Evolutionary conservation across 2,797 vertebrate species (phyloP).

Genomic region (Ctenochaetus hawaiiensis): DNA sequence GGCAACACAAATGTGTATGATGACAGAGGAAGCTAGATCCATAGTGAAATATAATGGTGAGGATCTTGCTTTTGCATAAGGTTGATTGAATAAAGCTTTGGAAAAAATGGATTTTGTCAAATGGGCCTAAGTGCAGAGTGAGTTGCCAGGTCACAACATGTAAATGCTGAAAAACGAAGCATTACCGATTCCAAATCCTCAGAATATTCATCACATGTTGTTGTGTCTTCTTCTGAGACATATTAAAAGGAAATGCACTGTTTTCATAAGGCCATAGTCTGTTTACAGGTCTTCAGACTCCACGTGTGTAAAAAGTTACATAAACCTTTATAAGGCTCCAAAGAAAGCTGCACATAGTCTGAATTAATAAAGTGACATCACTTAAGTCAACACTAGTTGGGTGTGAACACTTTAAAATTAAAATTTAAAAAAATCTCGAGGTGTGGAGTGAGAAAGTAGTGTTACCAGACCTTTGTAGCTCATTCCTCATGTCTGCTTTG

Average conservation of each 20-base stretch:
- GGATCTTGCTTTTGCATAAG: constrained; percentile 8
- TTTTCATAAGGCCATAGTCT: too few relatives aligned
- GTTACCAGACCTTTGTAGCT: too few relatives aligned
- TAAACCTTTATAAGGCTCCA: too few relatives aligned
- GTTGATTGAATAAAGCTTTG: constrained; percentile 4
- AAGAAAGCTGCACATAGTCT: too few relatives aligned
- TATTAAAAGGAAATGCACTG: neutral
- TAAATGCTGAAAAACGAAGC: constrained; percentile 17
- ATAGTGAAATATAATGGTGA: constrained; percentile 40
- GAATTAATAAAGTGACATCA: too few relatives aligned
- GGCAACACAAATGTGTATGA: constrained; percentile 41
- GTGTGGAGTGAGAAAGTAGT: too few relatives aligned
- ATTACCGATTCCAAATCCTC: neutral
- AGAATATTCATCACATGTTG: constrained; percentile 4
- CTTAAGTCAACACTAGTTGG: too few relatives aligned
- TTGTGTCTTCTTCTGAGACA: neutral
- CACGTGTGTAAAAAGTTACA: too few relatives aligned
- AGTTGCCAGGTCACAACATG: constrained; percentile 14
- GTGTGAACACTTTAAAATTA: too few relatives aligned
- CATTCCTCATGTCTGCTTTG: too few relatives aligned
- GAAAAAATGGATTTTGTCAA: constrained; percentile 23
- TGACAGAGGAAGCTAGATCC: constrained; percentile 34
- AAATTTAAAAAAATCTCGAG: too few relatives aligned
- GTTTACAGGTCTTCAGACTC: too few relatives aligned
- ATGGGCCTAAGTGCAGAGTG: neutral